Conservation (phyloP, 2,888 invertebrate species). For the Calliopum simillimum region DNA sequence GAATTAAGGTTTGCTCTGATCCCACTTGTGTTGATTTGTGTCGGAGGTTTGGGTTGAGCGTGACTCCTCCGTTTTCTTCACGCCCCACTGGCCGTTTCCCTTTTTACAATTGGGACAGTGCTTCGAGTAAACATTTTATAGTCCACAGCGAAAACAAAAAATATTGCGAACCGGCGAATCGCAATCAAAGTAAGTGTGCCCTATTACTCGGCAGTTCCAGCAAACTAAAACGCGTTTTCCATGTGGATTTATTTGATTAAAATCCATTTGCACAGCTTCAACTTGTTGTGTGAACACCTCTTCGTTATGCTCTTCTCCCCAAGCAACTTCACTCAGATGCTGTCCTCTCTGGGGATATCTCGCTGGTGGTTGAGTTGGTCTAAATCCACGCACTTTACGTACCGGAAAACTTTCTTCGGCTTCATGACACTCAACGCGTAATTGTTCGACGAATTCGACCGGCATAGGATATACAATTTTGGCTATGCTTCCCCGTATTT, state of each 20-base stretch:
- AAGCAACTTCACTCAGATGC: too few species aligned
- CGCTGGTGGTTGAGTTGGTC: too few species aligned
- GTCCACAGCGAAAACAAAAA: constrained; percentile 21
- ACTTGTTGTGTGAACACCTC: too few species aligned
- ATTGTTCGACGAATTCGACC: too few species aligned
- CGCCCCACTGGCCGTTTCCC: neutral
- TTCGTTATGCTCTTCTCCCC: too few species aligned
- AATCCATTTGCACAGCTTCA: too few species aligned
- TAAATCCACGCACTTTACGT: neutral
- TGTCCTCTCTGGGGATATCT: too few species aligned
- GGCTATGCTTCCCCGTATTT: too few species aligned
- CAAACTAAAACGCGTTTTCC: neutral
- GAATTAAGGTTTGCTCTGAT: neutral
- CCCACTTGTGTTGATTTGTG: neutral
- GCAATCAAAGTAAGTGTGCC: constrained; percentile 11
- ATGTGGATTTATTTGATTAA: too few species aligned
- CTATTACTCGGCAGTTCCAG: constrained; percentile 7
- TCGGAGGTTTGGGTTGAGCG: constrained; percentile 1
- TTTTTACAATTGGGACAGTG: constrained; percentile 11
- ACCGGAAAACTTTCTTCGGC: neutral
- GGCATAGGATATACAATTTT: too few species aligned
- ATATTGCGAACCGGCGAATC: neutral
- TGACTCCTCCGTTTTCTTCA: constrained; percentile 8
- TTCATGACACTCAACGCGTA: constrained; percentile 2
- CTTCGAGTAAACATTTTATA: neutral